Evolutionary conservation across 2,113 vertebrate species (phyloP).

Genomic region (Coregonus clupeaformis): DNA sequence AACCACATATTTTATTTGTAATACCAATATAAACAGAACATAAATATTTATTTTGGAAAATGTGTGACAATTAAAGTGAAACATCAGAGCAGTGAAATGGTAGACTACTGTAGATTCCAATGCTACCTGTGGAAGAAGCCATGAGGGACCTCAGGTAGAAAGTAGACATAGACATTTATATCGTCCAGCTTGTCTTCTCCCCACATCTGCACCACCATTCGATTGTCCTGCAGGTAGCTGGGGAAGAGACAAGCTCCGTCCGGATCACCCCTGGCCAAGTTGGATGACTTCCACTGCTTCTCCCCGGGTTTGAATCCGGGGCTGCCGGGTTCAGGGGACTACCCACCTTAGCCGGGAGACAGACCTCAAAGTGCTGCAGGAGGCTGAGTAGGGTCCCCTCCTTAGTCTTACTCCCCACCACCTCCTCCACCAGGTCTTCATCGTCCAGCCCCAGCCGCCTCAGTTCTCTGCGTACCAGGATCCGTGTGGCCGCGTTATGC

Average conservation of each 20-base stretch:
- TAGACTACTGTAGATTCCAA: background rate
- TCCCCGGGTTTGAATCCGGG: conserved; percentile 60
- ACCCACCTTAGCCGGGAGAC: conserved; percentile 50
- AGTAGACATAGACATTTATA: conserved; percentile 64
- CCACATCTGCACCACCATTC: conserved; percentile 63
- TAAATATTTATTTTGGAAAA: too few species aligned
- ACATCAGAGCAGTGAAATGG: too few species aligned
- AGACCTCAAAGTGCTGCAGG: conserved; percentile 73
- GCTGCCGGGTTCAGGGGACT: conserved; percentile 59
- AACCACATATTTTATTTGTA: too few species aligned
- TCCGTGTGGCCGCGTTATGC: conserved; percentile 61
- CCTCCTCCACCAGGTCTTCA: conserved; percentile 60
- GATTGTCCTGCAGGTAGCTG: conserved; percentile 57
- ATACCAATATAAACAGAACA: too few species aligned
- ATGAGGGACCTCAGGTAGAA: conserved; percentile 68
- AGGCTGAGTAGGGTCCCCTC: conserved; percentile 68
- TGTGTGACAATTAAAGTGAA: too few species aligned
- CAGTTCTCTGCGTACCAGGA: conserved; percentile 67
- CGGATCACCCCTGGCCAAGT: background rate
- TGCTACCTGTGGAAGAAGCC: conserved; percentile 73
- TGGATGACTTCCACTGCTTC: conserved; percentile 24
- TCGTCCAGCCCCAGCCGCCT: conserved; percentile 2
- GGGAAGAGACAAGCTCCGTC: conserved; percentile 68
- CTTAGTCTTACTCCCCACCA: conserved; percentile 53
- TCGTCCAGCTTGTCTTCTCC: conserved; percentile 61